Evolutionary conservation across 2,113 vertebrate genomes (phyloP).

Genomic region (Hydropotes inermis): DNA sequence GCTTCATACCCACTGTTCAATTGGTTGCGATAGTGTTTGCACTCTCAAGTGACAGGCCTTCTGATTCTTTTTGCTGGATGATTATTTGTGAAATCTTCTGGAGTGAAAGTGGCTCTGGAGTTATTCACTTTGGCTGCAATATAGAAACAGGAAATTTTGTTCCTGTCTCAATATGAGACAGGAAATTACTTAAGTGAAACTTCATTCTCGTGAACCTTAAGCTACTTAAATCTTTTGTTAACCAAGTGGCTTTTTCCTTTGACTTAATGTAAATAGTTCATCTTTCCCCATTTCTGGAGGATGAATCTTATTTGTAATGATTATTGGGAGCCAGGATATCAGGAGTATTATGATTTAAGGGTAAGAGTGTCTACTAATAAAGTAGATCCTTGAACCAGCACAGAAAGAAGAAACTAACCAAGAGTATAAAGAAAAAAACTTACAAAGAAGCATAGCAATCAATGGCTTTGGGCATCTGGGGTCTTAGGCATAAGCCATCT

Average conservation of each 20-base stretch:
- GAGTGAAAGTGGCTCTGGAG: background rate
- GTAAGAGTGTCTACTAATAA: background rate
- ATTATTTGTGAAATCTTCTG: background rate
- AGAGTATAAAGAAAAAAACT: background rate
- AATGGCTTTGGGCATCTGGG: background rate
- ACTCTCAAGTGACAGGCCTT: background rate
- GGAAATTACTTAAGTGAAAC: background rate
- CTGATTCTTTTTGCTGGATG: background rate
- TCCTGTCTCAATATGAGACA: background rate
- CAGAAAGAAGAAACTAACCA: background rate
- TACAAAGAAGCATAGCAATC: background rate
- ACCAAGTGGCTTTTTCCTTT: background rate
- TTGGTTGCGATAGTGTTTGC: background rate
- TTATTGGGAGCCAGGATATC: background rate
- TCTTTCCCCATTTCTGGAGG: background rate
- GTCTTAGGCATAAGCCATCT: background rate
- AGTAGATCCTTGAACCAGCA: background rate
- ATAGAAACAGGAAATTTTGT: background rate
- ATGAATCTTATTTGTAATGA: background rate
- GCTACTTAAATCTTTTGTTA: background rate
- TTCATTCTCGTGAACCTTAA: background rate
- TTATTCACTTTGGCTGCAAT: background rate
- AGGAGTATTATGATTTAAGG: background rate
- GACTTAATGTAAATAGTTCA: background rate
- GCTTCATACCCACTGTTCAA: background rate